Evolutionary conservation across 2,888 invertebrate species (phyloP).

Genomic region (Beris morrisii): DNA sequence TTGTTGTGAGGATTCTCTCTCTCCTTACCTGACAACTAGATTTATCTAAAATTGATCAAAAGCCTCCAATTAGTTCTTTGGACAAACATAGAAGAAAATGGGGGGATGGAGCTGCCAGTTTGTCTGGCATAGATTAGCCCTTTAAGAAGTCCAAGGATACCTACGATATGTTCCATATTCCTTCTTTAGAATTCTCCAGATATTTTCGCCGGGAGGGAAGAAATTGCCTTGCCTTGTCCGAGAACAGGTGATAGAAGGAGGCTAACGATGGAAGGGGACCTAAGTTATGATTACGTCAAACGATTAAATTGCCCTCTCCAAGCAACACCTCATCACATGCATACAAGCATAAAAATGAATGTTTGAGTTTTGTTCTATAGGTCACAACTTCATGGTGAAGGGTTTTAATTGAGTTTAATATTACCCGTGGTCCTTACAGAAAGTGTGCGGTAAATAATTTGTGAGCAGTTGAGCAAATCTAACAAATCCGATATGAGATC

Average conservation of each 20-base stretch:
- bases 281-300: too few relatives aligned
- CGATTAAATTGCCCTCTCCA: too few relatives aligned
- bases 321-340: too few relatives aligned
- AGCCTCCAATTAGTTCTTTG: neutral
- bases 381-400: conserved; percentile 9
- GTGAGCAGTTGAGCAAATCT: neutral
- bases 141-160: neutral
- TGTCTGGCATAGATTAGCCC: neutral
- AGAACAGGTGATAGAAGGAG: too few relatives aligned
- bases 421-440: conserved; percentile 2
- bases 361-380: too few relatives aligned
- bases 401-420: conserved; percentile 19
- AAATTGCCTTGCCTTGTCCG: too few relatives aligned
- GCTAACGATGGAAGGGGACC: too few relatives aligned
- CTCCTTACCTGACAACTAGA: neutral
- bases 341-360: too few relatives aligned
- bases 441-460: conserved; percentile 11
- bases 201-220: too few relatives aligned
- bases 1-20: too few relatives aligned
- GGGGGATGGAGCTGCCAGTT: neutral
- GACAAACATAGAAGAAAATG: neutral
- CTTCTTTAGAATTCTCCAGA: too few relatives aligned
- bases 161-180: neutral
- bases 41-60: conserved; percentile 9
- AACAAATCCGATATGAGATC: neutral